phyloP scores from a whole-genome alignment of 2,888 invertebrate genomes.

The Lydus trimaculatus region DNA sequence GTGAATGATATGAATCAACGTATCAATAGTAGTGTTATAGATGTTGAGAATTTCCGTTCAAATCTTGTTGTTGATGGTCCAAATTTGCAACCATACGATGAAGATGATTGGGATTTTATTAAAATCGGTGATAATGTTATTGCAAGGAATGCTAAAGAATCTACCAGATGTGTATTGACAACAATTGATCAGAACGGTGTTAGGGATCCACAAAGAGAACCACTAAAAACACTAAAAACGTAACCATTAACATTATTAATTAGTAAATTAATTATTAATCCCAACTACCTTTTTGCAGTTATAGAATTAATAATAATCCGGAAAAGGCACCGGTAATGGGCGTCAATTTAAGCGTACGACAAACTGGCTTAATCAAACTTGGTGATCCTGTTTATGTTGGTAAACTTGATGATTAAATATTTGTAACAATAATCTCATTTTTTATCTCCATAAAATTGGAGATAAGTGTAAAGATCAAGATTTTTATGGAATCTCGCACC shows the following conservation, averaged over 20 bases:
- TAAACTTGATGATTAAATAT: conserved; percentile 24
- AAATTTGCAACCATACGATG: conserved; percentile 57
- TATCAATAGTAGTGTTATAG: conserved; percentile 56
- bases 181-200: conserved; percentile 62
- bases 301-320: conserved; percentile 57
- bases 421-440: too few species aligned
- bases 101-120: conserved; percentile 67
- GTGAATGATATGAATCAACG: conserved; percentile 63
- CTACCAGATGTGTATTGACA: conserved; percentile 62
- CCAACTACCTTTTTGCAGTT: conserved; percentile 54
- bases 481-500: too few species aligned
- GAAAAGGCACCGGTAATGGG: conserved; percentile 61
- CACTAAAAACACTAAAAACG: conserved; percentile 64
- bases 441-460: too few species aligned
- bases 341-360: conserved; percentile 61
- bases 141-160: conserved; percentile 65
- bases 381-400: conserved; percentile 63
- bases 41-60: conserved; percentile 64
- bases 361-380: conserved; percentile 59
- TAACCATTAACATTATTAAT: conserved; percentile 44
- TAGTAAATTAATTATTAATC: conserved; percentile 7
- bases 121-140: conserved; percentile 63
- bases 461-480: too few species aligned
- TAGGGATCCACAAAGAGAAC: conserved; percentile 60
- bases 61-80: conserved; percentile 64